Base-by-base conservation (phyloP, 2,888 invertebrate species). In the Smittia sp. region DNA sequence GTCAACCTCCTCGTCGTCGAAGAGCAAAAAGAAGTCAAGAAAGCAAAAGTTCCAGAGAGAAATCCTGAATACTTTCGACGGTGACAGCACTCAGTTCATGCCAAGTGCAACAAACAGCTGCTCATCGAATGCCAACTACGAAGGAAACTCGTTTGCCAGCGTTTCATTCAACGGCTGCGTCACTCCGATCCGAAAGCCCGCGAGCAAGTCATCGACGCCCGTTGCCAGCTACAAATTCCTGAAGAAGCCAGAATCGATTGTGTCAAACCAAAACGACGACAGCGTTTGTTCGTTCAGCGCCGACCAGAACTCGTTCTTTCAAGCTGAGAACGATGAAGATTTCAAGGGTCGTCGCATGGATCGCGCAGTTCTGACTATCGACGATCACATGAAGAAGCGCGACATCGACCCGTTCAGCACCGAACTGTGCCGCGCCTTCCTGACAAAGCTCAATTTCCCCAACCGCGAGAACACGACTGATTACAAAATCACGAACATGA, bases 341-440 rank as follows among this genome's bases (percentile, higher is more conserved):
- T 78, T 81, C 1, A 80, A 80, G 75, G 79, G 81, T 74, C 78
- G 77, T n/a, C 80, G 82, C 4, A 75, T 80, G 0, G 78, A 80
- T 3, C 82, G 82, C 74, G 82, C 83, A 0, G 74, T 80, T 32
- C 79, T 78, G 73, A 79, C 81, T 0, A 82, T 83, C 22, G 79
- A 80, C 0, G 80, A 79, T 1, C 82, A 82, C 75, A 62, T 82
- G 76, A 78, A 78, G 11, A 82, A 81, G 75, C 77, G 79, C 69
- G 79, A 79, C 11, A 87, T 92, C 69, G 92, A 96, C 86, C 96
- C 96, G 0, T 96, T 96, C 80, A 92, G 89, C 79, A 87, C 88
- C 75, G 87, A 87, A 74, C 83, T 93, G 32, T 86, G 93, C 75
- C 84, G 87, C 62, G 86, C 88, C 20, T 85, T 96, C 75, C 83